Base-by-base conservation (phyloP, 2,797 vertebrate species). In the Saxicola maurus region DNA sequence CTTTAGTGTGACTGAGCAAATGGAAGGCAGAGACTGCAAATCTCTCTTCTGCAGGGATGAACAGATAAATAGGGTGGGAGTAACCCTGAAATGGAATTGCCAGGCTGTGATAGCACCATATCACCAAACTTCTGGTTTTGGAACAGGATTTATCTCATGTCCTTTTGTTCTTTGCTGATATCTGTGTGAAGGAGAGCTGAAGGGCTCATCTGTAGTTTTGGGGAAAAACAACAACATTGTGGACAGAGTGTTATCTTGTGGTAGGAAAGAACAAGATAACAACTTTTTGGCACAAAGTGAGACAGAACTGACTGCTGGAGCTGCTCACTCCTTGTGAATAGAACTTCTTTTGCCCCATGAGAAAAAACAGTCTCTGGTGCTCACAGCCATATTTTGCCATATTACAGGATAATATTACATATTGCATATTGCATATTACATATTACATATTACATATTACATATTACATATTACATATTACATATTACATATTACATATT, bases 111-210 rank as follows among this genome's bases (percentile, higher is more conserved):
- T 5, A 75, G 25, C 4, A 7, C 35, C 3, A 0, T 24, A 42
- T 38, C 52, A 43, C 16, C 21, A 51, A 38, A 13, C 20, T 76
- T 25, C 31, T 38, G 14, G 40, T 17, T 71, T 74, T 46, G 37
- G 6, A 25, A 5, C 9, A 2, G 5, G 30, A 15, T 78, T 68
- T 59, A 13, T 18, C 46, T 69, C 9, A 0, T 6, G 10, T 13
- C 19, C 19, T 60, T 71, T 17, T 52, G 25, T 21, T 74, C 31
- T 71, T 57, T 73, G 56, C 15, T 53, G 51, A 7, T 72, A 11
- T 2, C 13, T 38, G 24, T 13, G 11, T 28, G 69, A 66, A 69
- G 49, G 24, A 65, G 40, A 69, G 56, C 43, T 49, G 48, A 45
- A 57, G 52, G 61, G 13, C 30, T 65, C 8, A 3, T 38, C 35